Base-by-base conservation (phyloP, 2,888 invertebrate species). In the Entomobrya multifasciata region DNA sequence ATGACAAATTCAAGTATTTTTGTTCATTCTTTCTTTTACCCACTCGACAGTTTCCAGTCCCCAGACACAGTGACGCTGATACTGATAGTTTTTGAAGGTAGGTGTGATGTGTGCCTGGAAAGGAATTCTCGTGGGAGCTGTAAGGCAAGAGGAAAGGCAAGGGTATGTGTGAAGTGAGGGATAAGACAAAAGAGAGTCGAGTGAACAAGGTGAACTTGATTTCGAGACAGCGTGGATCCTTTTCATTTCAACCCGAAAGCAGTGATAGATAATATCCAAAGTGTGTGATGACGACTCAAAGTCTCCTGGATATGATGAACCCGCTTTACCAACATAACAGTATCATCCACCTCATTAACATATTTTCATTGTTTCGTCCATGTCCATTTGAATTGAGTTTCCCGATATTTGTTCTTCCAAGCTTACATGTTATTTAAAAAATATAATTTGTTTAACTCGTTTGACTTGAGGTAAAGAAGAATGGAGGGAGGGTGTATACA, bases 211-310 rank as follows among this genome's bases (percentile, higher is more conserved):
- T 25, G 17, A 52, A 60, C 17, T 47, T 62, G 60, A n/a, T 25
- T 72, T 57, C 78, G 72, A 84, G 78, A 84, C 84, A 57, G 84
- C 84, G 77, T 84, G 84, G 84, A 70, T 70, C 84, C 84, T 52
- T 8, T n/a, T 27, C 30, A n/a, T 15, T 36, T 74, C 30, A 47
- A 30, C 30, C 0, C 22, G 17, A 36, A 41, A 6, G 30, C 22
- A 41, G 6, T 36, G 65, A 65, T 49, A 25, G 44, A 49, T n/a
- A n/a, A n/a, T n/a, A n/a, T n/a, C n/a, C n/a, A n/a, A n/a, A n/a
- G n/a, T n/a, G n/a, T n/a, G n/a, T 65, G n/a, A n/a, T 60, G 84
- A 84, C 84, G 84, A 78, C 84, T 70, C 8, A 5, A 49, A 55
- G 84, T 84, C 84, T 83, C 65, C n/a, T 17, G 44, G 44, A 62